Conservation (phyloP, 2,888 invertebrate genomes). For the Escarpia spicata region DNA sequence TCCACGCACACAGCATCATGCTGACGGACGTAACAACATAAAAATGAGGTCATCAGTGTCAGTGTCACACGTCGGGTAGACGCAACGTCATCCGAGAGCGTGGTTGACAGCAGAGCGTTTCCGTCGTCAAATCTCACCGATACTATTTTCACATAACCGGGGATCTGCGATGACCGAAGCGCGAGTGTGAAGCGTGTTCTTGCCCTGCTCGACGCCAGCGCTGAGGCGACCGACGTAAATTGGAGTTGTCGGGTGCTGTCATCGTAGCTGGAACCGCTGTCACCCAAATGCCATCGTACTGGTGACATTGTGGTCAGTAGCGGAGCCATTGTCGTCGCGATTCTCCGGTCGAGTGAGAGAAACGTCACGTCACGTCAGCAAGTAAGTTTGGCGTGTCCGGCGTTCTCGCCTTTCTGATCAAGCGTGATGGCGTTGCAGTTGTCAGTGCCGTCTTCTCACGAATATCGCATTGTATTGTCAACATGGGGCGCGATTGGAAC, state of each 20-base stretch:
- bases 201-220: background rate
- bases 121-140: background rate
- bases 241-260: background rate
- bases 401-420: background rate
- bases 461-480: background rate
- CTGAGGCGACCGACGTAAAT: background rate
- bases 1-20: background rate
- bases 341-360: background rate
- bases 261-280: background rate
- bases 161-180: background rate
- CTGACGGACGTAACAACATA: background rate
- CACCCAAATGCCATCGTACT: background rate
- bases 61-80: background rate
- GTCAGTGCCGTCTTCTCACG: background rate
- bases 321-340: background rate
- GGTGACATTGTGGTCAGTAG: background rate
- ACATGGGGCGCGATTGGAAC: slow-evolving; percentile 8
- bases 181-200: background rate
- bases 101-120: background rate
- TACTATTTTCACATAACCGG: background rate
- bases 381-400: slow-evolving; percentile 4
- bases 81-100: background rate
- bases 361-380: slow-evolving; percentile 5
- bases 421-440: background rate
- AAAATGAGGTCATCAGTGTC: background rate